Evolutionary conservation across 2,113 vertebrate genomes (phyloP), one percentile per base, ranked within the genome.

Genomic region (Equus przewalskii): DNA sequence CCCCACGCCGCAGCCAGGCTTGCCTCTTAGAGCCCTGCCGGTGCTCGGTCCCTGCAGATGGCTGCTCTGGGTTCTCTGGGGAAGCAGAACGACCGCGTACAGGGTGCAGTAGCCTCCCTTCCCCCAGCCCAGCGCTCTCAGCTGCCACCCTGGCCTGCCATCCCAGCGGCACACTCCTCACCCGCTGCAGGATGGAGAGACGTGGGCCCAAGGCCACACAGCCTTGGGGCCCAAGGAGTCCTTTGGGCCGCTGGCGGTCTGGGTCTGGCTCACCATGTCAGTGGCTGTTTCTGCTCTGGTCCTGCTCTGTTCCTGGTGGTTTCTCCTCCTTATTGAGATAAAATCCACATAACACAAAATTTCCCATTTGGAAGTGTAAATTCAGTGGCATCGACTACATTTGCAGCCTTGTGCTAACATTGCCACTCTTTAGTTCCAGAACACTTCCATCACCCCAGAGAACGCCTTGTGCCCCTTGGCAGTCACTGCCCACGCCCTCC

Each of bases 391-490:
- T 21, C 0, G 33, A 30, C 22, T 6, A 1, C 5, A 21, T 26
- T 51, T 41, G 4, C 30, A 1, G 7, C n/a, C 22, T 19, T 13
- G 26, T 76, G 21, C 4, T 5, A 30, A 6, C 3, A 3, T 28
- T 26, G 21, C 36, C 14, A 5, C 10, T 30, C 54, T n/a, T 30
- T 3, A 24, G 36, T 24, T 56, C 28, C 33, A 28, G 51, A 87
- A 46, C 4, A 19, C 22, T 67, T 7, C 33, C 26, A 12, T 75
- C 11, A 24, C 16, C 44, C 30, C 16, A 19, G 28, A 65, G 88
- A 54, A 83, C 49, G 79, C 67, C 13, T n/a, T 0, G 21, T 16
- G 1, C 30, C 22, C 3, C 0, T 24, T 7, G 1, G 56, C 9
- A 0, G 28, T 13, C 67, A 1, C 65, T 10, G 21, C n/a, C 33